Evolutionary conservation across 2,797 vertebrate species (phyloP).

Genomic region (Dendrocincla tyrannina): DNA sequence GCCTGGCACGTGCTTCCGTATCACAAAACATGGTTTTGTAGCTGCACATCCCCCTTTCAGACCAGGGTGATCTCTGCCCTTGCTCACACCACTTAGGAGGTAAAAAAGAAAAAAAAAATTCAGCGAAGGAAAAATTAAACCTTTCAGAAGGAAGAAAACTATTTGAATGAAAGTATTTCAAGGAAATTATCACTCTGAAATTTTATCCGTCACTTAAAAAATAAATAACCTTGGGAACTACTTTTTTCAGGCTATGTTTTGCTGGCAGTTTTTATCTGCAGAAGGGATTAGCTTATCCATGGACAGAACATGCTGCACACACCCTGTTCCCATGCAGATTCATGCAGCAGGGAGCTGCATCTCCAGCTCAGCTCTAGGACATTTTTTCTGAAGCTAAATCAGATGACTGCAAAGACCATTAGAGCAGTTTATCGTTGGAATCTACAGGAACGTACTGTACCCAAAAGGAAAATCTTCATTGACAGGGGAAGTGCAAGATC

Average conservation of each 20-base stretch:
- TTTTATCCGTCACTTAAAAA: background rate
- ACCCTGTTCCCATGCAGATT: constrained; percentile 55
- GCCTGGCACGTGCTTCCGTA: background rate
- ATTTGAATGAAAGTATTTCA: constrained; percentile 11
- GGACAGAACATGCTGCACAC: constrained; percentile 51
- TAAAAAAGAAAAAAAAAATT: too few species aligned
- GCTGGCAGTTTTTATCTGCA: constrained; percentile 38
- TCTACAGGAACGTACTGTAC: constrained; percentile 35
- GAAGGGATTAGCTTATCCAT: constrained; percentile 38
- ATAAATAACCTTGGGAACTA: background rate
- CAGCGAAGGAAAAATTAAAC: background rate
- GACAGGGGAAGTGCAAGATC: constrained; percentile 13
- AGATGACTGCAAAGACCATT: constrained; percentile 54
- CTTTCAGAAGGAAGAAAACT: background rate
- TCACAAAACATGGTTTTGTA: background rate
- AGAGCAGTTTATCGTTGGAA: constrained; percentile 21
- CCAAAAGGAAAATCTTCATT: constrained; percentile 41
- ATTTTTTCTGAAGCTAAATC: constrained; percentile 32
- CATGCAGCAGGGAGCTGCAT: background rate
- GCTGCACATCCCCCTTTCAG: background rate
- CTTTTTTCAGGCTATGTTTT: background rate
- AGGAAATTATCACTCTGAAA: background rate
- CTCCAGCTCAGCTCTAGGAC: background rate
- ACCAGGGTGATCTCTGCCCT: background rate
- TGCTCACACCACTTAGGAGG: background rate